Conservation (phyloP, 2,888 invertebrate genomes). For the Lypha dubia region DNA sequence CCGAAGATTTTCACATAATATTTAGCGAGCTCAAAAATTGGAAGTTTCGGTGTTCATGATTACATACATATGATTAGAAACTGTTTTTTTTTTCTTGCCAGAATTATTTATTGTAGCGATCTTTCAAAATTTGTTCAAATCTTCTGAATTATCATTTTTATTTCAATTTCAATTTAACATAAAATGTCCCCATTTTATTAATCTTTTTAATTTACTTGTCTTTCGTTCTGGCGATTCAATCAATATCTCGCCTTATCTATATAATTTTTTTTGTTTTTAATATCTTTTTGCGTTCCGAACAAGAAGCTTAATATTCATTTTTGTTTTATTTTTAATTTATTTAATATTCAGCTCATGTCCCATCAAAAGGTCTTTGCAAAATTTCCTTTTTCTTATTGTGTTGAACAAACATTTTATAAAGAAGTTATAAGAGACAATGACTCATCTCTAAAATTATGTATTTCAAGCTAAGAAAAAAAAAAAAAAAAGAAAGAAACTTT, state of each 20-base stretch:
- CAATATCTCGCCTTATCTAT: conserved; percentile 53
- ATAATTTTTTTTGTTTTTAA: too few species aligned
- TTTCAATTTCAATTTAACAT: background rate
- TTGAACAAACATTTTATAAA: conserved; percentile 23
- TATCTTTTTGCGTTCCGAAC: conserved; percentile 31
- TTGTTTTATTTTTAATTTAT: conserved; percentile 40
- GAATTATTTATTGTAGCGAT: background rate
- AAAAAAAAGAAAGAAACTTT: conserved; percentile 47
- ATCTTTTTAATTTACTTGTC: conserved; percentile 30
- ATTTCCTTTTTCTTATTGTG: conserved; percentile 9
- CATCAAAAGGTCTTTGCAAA: conserved; percentile 58
- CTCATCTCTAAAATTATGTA: conserved; percentile 55
- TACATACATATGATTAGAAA: too few species aligned
- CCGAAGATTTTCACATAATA: too few species aligned
- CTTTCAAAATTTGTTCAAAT: background rate
- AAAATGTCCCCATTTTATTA: conserved; percentile 8
- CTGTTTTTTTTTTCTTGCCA: too few species aligned
- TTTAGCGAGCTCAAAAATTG: too few species aligned
- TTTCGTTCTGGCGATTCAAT: conserved; percentile 31
- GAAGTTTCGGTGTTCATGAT: too few species aligned
- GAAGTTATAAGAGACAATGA: conserved; percentile 54
- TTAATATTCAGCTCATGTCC: conserved; percentile 68
- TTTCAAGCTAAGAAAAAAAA: too few species aligned
- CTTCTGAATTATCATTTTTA: conserved; percentile 17
- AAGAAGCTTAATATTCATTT: conserved; percentile 56